These are phyloP conservation scores for Mormyrops boulengeri DNA, from an alignment of 2,797 vertebrate species.

Conservation along the genomic window DNA sequence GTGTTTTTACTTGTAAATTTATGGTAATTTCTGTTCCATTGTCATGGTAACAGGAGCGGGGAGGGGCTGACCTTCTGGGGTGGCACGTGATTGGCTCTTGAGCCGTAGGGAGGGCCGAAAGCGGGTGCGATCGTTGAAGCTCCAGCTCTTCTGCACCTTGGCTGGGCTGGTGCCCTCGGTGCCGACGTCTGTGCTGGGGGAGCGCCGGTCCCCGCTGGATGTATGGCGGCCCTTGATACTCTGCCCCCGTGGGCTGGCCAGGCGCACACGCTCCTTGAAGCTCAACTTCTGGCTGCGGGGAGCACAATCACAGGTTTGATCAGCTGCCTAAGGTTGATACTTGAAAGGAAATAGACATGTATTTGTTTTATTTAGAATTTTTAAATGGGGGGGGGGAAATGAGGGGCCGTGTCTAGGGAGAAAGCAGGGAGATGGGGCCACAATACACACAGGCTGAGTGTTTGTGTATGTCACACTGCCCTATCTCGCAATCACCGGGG, in stretches of 20 bases:
- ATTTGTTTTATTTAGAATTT: not conserved
- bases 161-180: slow-evolving; percentile 79
- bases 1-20: not conserved
- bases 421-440: not conserved
- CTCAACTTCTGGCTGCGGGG: slow-evolving; percentile 84
- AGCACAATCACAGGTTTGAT: not conserved
- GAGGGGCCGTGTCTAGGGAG: not conserved
- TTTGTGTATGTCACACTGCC: not conserved
- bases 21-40: not conserved
- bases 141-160: slow-evolving; percentile 98
- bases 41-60: too few species aligned
- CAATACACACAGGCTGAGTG: not conserved
- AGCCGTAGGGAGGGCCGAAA: slow-evolving; percentile 89
- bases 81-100: slow-evolving; percentile 81
- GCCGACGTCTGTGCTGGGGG: slow-evolving; percentile 70
- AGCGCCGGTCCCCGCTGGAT: slow-evolving; percentile 72
- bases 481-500: not conserved
- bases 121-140: slow-evolving; percentile 90
- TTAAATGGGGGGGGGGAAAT: not conserved
- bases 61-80: slow-evolving; percentile 73
- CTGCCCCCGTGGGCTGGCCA: slow-evolving; percentile 96
- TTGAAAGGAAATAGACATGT: not conserved
- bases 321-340: not conserved
- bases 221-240: slow-evolving; percentile 88
- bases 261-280: slow-evolving; percentile 92